phyloP scores from a whole-genome alignment of 2,113 vertebrate species.

The Aleadryas rufinucha region DNA sequence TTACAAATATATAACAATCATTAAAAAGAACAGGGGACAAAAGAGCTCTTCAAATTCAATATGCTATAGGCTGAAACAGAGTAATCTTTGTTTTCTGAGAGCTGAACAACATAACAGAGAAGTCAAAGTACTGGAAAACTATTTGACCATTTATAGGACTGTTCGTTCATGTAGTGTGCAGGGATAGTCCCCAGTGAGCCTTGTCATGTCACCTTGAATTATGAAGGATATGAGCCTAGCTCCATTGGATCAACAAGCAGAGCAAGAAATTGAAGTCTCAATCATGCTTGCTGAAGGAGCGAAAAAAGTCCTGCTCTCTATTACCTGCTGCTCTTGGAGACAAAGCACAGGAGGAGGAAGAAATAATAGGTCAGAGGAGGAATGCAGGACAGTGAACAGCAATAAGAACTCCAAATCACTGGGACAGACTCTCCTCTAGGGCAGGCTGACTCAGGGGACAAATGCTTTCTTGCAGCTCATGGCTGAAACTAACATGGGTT shows the following conservation, averaged over 20 bases:
- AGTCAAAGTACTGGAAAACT: neutral
- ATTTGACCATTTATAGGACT: neutral
- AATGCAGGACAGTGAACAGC: neutral
- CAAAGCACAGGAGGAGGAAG: neutral
- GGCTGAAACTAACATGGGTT: neutral
- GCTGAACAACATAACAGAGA: neutral
- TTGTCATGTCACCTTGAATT: neutral
- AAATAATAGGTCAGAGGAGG: neutral
- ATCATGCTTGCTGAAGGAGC: neutral
- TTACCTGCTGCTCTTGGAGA: neutral
- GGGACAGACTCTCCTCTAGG: neutral
- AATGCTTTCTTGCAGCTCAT: neutral
- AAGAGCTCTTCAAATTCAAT: neutral
- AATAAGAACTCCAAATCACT: neutral
- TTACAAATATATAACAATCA: neutral
- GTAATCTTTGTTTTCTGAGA: neutral
- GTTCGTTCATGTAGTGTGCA: neutral
- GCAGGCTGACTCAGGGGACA: neutral
- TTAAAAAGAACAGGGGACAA: neutral
- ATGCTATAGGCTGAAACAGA: neutral
- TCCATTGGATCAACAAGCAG: neutral
- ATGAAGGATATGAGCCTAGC: conserved; percentile 13
- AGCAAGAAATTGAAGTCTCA: conserved; percentile 24
- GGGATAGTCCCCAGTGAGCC: neutral
- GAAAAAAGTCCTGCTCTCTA: neutral